Evolutionary conservation across 1,140 invertebrate species (phyloP).

Genomic region (Cherax destructor): DNA sequence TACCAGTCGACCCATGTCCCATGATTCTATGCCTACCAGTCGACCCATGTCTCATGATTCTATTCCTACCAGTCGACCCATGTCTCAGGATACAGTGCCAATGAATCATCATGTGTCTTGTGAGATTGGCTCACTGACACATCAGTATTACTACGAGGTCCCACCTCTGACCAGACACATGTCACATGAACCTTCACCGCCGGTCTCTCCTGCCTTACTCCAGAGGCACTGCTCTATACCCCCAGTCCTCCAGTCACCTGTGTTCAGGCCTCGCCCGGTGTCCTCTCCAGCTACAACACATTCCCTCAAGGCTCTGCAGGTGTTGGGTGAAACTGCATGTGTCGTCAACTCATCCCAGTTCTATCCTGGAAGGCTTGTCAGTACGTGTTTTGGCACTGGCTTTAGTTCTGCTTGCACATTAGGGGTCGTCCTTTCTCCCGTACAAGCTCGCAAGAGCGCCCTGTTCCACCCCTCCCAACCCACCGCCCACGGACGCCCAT

Average conservation of each 20-base stretch:
- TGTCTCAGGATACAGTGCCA: slow-evolving; percentile 6
- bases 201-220: slow-evolving; percentile 48
- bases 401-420: slow-evolving; percentile 51
- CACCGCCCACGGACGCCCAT: slow-evolving; percentile 70
- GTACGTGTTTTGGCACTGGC: slow-evolving; percentile 41
- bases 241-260: slow-evolving; percentile 59
- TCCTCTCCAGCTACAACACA: slow-evolving; percentile 61
- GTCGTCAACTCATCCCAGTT: slow-evolving; percentile 71
- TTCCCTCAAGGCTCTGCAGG: slow-evolving; percentile 62
- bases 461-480: slow-evolving; percentile 61
- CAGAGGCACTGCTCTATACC: slow-evolving; percentile 61
- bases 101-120: not conserved
- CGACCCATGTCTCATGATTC: slow-evolving; percentile 32
- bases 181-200: slow-evolving; percentile 45
- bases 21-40: not conserved
- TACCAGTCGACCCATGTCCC: slow-evolving; percentile 30
- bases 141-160: slow-evolving; percentile 45
- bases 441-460: slow-evolving; percentile 34
- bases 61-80: slow-evolving; percentile 10
- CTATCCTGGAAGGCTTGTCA: slow-evolving; percentile 65
- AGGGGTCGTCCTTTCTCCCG: slow-evolving; percentile 56
- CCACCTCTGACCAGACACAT: slow-evolving; percentile 38
- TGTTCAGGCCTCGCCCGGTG: slow-evolving; percentile 58
- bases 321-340: slow-evolving; percentile 66
- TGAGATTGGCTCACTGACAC: slow-evolving; percentile 15